Conservation (phyloP, 2,797 vertebrate species). For the Hoplostethus mediterraneus region DNA sequence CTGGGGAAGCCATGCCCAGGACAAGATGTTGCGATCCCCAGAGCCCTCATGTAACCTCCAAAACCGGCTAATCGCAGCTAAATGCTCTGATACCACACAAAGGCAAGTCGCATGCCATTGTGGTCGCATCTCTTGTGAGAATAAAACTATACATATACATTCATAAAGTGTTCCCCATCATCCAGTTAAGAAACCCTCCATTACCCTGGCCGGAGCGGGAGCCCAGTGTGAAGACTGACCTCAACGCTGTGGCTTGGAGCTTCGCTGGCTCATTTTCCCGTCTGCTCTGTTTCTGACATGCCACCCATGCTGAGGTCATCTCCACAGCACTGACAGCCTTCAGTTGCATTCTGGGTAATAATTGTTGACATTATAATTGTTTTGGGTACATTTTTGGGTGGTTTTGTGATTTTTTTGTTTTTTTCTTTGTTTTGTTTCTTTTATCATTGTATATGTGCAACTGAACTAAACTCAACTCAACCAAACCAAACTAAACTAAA, state of each 20-base stretch:
- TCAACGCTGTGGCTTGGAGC: constrained; percentile 49
- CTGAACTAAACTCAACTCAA: too few species aligned
- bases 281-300: constrained; percentile 29
- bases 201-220: background rate
- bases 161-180: constrained; percentile 9
- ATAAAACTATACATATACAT: background rate
- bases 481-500: too few species aligned
- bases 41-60: background rate
- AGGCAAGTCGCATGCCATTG: too few species aligned
- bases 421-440: too few species aligned
- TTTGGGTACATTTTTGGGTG: background rate
- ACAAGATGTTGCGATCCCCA: background rate
- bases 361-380: background rate
- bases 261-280: constrained; percentile 39
- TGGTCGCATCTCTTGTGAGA: background rate
- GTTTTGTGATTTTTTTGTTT: too few species aligned
- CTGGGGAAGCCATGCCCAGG: too few species aligned
- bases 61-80: too few species aligned
- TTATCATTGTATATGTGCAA: too few species aligned
- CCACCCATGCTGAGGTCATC: constrained; percentile 39
- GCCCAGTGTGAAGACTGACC: constrained; percentile 33
- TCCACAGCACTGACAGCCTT: background rate
- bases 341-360: background rate
- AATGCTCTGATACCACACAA: too few species aligned
- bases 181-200: background rate